phyloP scores from a whole-genome alignment of 2,888 invertebrate genomes.

The Nebria salina region DNA sequence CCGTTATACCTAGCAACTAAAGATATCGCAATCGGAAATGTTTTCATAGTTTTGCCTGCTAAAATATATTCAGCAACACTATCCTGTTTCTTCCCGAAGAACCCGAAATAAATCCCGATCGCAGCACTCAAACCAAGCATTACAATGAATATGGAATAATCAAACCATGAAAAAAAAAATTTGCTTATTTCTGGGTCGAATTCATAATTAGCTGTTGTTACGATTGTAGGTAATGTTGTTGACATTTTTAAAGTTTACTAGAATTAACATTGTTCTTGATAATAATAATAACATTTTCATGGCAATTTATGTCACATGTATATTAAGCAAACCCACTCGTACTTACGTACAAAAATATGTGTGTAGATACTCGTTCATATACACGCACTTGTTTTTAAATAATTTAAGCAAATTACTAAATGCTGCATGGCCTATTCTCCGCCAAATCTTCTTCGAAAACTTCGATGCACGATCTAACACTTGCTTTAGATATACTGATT shows the following conservation, averaged over 20 bases:
- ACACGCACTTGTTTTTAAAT: too few relatives aligned
- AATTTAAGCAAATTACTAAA: background rate
- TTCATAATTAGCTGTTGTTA: background rate
- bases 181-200: slow-evolving; percentile 21
- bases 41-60: slow-evolving; percentile 77
- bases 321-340: too few relatives aligned
- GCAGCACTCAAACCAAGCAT: slow-evolving; percentile 66
- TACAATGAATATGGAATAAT: slow-evolving; percentile 66
- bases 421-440: background rate
- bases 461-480: background rate
- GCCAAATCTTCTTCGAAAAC: background rate
- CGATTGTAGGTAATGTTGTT: background rate
- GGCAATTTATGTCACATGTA: too few relatives aligned
- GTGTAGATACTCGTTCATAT: too few relatives aligned
- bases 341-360: too few relatives aligned
- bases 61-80: slow-evolving; percentile 76
- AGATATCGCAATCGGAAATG: slow-evolving; percentile 79
- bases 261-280: background rate
- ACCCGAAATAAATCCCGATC: slow-evolving; percentile 71
- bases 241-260: background rate
- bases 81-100: slow-evolving; percentile 67
- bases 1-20: slow-evolving; percentile 63
- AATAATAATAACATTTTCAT: background rate
- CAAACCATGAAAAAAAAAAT: slow-evolving; percentile 65
- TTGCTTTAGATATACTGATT: background rate